Conservation (phyloP, 2,113 vertebrate species). For the Podilymbus podiceps region DNA sequence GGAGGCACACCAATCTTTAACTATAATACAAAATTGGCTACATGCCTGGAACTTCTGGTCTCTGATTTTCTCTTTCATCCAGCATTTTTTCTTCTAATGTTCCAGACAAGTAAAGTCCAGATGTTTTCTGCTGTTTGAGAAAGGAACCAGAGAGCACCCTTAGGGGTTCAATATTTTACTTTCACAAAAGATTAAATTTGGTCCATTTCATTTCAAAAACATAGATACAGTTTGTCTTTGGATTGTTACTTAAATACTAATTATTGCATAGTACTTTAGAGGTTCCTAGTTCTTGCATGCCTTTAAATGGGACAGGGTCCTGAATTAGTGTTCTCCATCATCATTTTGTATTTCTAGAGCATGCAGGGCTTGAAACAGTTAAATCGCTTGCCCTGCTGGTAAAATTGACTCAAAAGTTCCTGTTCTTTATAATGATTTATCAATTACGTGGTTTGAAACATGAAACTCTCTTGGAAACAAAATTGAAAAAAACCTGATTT, state of each 20-base stretch:
- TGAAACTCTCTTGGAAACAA: neutral
- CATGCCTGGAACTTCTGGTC: slow-evolving; percentile 21
- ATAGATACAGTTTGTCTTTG: neutral
- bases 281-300: neutral
- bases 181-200: neutral
- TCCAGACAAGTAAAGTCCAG: slow-evolving; percentile 9
- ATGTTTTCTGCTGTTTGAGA: slow-evolving; percentile 14
- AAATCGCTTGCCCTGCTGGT: neutral
- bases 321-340: neutral
- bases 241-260: neutral
- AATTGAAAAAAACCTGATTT: neutral
- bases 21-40: neutral
- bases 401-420: neutral
- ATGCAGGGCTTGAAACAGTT: neutral
- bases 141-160: neutral
- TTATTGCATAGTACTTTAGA: neutral
- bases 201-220: neutral
- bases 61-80: slow-evolving; percentile 22
- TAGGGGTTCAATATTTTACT: neutral
- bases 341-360: neutral
- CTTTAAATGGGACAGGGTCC: neutral
- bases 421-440: neutral
- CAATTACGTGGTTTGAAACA: neutral
- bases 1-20: neutral
- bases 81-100: neutral